A percentile compares a stretch with the other conserved stretches of the same genome.
These are phyloP conservation scores for Lepidurus arcticus DNA, from an alignment of 1,140 invertebrate species.

Conservation along the genomic window DNA sequence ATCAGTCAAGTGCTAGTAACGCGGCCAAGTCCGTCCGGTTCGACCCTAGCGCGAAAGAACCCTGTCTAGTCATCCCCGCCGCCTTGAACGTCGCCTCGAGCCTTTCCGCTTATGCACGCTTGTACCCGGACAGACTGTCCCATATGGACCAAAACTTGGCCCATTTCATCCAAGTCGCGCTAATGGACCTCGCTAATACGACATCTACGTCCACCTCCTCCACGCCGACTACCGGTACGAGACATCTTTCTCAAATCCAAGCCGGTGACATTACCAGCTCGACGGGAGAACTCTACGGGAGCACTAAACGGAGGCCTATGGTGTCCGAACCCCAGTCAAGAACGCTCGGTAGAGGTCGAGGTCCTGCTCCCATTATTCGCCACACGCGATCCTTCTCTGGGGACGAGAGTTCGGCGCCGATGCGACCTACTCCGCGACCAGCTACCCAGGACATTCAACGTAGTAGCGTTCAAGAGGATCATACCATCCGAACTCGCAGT, in stretches of 20 bases:
- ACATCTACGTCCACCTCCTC: background rate
- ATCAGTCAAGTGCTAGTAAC: background rate
- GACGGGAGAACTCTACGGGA: background rate
- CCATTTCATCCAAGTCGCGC: conserved; percentile 1
- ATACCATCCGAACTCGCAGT: background rate
- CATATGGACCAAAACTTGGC: conserved; percentile 4
- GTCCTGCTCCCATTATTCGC: background rate
- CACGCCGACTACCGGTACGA: background rate
- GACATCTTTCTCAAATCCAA: background rate
- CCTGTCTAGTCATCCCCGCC: background rate
- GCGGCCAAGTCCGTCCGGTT: background rate
- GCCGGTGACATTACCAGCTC: background rate
- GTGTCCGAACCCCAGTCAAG: background rate
- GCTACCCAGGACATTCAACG: background rate
- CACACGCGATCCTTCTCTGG: conserved; percentile 8
- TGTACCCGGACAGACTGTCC: background rate
- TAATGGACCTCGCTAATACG: background rate
- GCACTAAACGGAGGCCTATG: background rate
- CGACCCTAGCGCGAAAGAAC: conserved; percentile 4
- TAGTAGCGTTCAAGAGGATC: background rate
- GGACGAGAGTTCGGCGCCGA: background rate
- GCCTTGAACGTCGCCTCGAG: background rate
- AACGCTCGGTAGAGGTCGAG: background rate
- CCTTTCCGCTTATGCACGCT: background rate
- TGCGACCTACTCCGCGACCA: background rate